Conservation (phyloP, 2,888 invertebrate species). For the Rambutsinella grinnellia region DNA sequence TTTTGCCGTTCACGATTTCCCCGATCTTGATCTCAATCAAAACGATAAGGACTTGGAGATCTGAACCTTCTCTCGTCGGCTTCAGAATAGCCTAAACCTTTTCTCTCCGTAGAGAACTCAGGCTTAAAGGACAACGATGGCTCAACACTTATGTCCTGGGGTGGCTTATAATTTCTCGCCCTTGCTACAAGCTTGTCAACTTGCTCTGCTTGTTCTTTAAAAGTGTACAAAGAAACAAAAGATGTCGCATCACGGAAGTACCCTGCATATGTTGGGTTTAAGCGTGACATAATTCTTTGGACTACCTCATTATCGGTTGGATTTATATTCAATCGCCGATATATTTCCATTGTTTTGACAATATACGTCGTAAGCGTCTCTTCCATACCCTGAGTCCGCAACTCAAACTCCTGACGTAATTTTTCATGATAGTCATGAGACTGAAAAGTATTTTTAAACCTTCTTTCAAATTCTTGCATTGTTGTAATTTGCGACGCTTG, state of each 20-base stretch:
- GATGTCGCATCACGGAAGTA: neutral
- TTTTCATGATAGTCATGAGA: neutral
- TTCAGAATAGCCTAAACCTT: too few relatives aligned
- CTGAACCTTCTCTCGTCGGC: too few relatives aligned
- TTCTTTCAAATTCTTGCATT: neutral
- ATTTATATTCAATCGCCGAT: neutral
- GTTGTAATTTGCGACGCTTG: neutral
- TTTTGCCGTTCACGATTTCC: neutral
- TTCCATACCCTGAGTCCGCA: neutral
- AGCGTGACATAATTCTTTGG: neutral
- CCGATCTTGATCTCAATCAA: too few relatives aligned
- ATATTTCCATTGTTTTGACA: slow-evolving; percentile 3
- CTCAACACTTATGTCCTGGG: neutral
- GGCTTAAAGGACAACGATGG: neutral
- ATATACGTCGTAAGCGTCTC: slow-evolving; percentile 11
- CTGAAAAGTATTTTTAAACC: neutral
- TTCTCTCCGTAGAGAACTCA: too few relatives aligned
- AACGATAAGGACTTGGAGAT: too few relatives aligned
- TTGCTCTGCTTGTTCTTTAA: neutral
- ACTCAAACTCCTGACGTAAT: neutral
- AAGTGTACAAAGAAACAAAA: neutral
- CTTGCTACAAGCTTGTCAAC: neutral
- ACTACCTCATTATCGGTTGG: neutral
- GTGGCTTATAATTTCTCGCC: neutral
- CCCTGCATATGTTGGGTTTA: slow-evolving; percentile 9